Base-by-base conservation (phyloP, 2,888 invertebrate species). In the Oscheius sp. region DNA sequence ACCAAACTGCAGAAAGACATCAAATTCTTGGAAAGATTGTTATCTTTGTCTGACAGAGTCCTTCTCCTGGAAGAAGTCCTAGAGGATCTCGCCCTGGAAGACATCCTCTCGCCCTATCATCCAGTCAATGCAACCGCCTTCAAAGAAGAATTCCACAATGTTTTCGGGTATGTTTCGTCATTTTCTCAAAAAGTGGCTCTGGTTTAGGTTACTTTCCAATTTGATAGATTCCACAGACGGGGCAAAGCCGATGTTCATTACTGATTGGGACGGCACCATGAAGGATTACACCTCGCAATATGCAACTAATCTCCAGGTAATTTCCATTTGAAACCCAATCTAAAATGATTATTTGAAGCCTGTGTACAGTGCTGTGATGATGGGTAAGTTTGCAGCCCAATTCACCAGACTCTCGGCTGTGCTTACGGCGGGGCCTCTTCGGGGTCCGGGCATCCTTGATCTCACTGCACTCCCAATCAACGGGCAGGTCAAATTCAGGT, bases 181-280 rank as follows among this genome's bases (percentile, higher is more conserved):
- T 23, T n/a, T 23, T 53, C 9, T 55, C 21, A 55, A 7, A 7
- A 64, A 23, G n/a, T 13, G 21, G 2, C 0, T 55, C n/a, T n/a
- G n/a, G n/a, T n/a, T n/a, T 18, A 64, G 66, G 16, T 29, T 66
- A 12, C 29, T 66, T 2, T 27, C 49, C 13, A 27, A 66, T 12
- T 27, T 52, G 2, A 52, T 27, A n/a, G 18, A 23, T n/a, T 29
- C 25, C 21, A 12, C 66, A n/a, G 52, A 49, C 6, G 52, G 27
- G 5, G 13, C 66, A 6, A 82, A 82, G 41, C 80, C 80, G 18
- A 46, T 82, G 18, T 80, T 88, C 49, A 81, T 88, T 53, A 88
- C 88, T 6, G 88, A 88, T 64, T 88, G 88, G 88, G 88, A 88
- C 76, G 88, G 88, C 7, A 88, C 88, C 0, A 88, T 88, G 87